Conservation (phyloP, 2,113 vertebrate genomes). For the Manacus vitellinus region DNA sequence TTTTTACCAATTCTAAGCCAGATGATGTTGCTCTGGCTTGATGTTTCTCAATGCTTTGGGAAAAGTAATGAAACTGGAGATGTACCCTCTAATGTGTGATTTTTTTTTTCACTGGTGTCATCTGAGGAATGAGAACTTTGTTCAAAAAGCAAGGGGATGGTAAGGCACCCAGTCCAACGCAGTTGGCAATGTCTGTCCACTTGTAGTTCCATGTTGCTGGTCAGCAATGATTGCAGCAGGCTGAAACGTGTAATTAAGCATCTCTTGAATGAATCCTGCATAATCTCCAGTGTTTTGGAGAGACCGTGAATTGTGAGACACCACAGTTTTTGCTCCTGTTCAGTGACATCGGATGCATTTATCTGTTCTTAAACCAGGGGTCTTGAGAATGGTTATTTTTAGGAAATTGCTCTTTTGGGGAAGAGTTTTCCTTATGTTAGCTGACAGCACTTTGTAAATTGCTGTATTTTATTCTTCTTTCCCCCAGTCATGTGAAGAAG, state of each 20-base stretch:
- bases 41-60: not conserved
- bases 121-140: not conserved
- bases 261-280: not conserved
- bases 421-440: not conserved
- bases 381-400: not conserved
- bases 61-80: not conserved
- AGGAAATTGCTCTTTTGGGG: not conserved
- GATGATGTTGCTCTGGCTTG: not conserved
- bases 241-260: not conserved
- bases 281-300: not conserved
- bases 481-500: not conserved
- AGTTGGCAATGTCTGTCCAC: not conserved
- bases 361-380: not conserved
- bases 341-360: not conserved
- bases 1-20: not conserved
- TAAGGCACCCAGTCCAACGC: not conserved
- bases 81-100: fast-evolving
- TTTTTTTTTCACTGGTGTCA: not conserved
- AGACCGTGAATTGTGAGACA: fast-evolving
- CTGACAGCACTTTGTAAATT: not conserved
- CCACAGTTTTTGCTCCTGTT: not conserved
- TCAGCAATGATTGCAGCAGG: not conserved
- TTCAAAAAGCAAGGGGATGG: not conserved
- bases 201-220: not conserved
- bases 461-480: too few species aligned